Evolutionary conservation across 1,140 invertebrate genomes (phyloP).

Genomic region (Drosophila melanica): DNA sequence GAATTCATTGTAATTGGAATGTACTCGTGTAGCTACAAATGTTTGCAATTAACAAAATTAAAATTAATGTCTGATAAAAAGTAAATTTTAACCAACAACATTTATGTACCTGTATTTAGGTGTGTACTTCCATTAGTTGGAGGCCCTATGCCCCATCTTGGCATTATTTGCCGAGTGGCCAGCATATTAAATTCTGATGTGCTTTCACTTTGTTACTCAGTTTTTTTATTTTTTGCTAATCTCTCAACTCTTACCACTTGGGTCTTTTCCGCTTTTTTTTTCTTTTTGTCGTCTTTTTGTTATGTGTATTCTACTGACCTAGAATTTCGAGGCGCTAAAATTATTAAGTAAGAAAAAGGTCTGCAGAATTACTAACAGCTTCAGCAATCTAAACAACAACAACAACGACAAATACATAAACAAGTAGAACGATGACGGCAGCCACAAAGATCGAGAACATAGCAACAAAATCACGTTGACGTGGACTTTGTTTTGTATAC

Average conservation of each 20-base stretch:
- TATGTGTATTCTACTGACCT: conserved; percentile 44
- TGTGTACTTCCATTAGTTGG: background rate
- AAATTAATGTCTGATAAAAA: conserved; percentile 3
- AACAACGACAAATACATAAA: conserved; percentile 1
- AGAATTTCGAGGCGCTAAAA: conserved; percentile 31
- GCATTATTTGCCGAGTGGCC: background rate
- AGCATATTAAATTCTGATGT: conserved; percentile 13
- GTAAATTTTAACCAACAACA: background rate
- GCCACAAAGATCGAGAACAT: conserved; percentile 6
- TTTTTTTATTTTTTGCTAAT: background rate
- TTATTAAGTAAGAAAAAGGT: conserved; percentile 37
- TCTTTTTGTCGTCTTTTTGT: conserved; percentile 2
- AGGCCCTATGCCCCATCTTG: background rate
- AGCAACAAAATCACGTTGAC: conserved; percentile 16
- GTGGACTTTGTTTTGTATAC: background rate
- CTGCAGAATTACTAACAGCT: conserved; percentile 23
- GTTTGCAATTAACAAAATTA: background rate
- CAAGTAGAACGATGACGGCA: background rate
- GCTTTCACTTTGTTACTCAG: conserved; percentile 35
- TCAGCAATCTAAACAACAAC: conserved; percentile 22
- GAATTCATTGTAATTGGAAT: background rate
- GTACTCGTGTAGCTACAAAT: background rate
- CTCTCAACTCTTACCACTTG: background rate
- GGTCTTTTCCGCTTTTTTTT: background rate
- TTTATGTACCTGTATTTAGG: background rate